Base-by-base conservation (phyloP, 2,888 invertebrate species). In the Chymomyza procnemis region DNA sequence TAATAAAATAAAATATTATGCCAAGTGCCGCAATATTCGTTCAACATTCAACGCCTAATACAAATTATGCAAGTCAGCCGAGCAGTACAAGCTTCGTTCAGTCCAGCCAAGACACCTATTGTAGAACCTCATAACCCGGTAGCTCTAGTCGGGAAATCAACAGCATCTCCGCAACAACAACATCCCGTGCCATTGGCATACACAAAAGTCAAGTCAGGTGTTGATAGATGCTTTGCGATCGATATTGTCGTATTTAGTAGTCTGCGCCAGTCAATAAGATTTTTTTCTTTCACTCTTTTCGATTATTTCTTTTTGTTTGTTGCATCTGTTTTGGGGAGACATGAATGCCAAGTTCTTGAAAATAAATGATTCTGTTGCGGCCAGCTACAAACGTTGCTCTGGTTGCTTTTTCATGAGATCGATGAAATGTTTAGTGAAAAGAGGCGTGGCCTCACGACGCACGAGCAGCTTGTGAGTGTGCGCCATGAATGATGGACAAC, bases 1-100 rank as follows among this genome's bases (percentile, higher is more conserved):
- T 66, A 76, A 72, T 69, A 66, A 78, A 76, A 72, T 69, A 66
- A 78, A 81, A 70, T 78, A 83, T 78, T 75, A 74, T 75, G 79
- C 74, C 79, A 85, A 80, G 79, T 73, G 69, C 78, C 69, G 70
- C 76, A 78, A 81, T 78, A 85, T 81, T 81, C 81, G 79, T 78
- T 71, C 71, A 74, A 66, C 60, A 67, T 73, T 79, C 77, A 78
- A 80, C 82, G 78, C 74, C 79, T 69, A 71, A 61, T 63, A 64
- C 55, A 72, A 75, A 84, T 75, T 83, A 75, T 88, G 88, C 88
- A 88, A 88, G 88, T 88, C 88, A 88, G 81, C 65, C 66, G 54
- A 61, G 64, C 72, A 76, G 71, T 72, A 41, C 76, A 67, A 62
- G 56, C 59, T 63, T 64, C n/a, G n/a, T 66, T 52, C 54, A 59